Conservation (phyloP, 2,113 vertebrate species). For the Atrichornis clamosus region DNA sequence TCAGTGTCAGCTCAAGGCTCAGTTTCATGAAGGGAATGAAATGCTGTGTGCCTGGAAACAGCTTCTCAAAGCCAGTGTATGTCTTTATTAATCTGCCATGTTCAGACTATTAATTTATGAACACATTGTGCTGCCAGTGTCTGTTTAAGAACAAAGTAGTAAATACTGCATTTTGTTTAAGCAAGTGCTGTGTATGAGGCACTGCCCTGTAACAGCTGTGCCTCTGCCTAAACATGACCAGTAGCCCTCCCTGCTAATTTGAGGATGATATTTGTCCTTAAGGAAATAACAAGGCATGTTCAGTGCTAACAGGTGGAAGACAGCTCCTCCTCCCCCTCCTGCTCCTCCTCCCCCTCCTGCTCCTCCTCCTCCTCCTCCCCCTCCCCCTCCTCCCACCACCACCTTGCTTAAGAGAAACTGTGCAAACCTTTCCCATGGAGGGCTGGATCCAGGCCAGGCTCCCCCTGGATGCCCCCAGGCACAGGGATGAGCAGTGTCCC, state of each 20-base stretch:
- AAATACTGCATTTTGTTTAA: neutral
- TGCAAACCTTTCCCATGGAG: neutral
- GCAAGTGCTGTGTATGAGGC: neutral
- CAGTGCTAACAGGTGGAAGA: neutral
- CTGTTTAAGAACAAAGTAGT: neutral
- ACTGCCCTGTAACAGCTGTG: neutral
- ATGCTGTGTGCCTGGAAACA: neutral
- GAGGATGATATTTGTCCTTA: neutral
- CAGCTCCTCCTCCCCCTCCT: neutral
- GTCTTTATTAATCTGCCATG: neutral
- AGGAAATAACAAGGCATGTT: fast-evolving
- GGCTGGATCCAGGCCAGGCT: neutral
- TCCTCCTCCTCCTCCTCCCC: neutral
- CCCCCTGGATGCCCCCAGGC: neutral
- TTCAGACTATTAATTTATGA: neutral
- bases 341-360: neutral
- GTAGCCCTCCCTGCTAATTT: neutral
- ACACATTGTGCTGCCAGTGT: neutral
- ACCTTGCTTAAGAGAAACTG: neutral
- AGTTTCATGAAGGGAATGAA: neutral
- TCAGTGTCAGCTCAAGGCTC: neutral
- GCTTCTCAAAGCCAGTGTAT: neutral
- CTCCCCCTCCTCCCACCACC: neutral
- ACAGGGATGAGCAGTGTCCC: neutral
- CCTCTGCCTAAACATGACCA: neutral